Base-by-base conservation (phyloP, 2,888 invertebrate species). In the Coleophora flavipennella region DNA sequence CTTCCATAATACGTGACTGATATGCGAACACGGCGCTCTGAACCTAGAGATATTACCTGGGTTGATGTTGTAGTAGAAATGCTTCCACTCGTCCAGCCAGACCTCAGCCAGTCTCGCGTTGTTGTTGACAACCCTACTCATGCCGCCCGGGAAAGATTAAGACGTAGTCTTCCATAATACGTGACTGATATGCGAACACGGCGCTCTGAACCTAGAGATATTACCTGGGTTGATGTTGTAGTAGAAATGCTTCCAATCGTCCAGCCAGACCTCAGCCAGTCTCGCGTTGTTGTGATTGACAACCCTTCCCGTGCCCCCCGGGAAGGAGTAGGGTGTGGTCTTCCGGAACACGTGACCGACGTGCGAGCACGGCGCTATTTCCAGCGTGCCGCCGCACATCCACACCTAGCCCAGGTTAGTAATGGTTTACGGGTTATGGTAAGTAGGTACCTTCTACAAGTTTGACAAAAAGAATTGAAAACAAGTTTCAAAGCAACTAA, bases 81-180 rank as follows among this genome's bases (percentile, higher is more conserved):
- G 93, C 90, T 96, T 96, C 94, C 98, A 98, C 71, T 97, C 96
- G 88, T 99, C 99, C 86, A 99, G 92, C 99, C 99, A 99, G 63
- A 99, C 99, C 83, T 97, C 96, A 53, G 97, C 98, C 67, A 98
- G 93, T 60, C 99, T 91, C 74, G 97, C 96, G 86, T 97, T 97
- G 91, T 99, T 99, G 88, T 98, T 96, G 83, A 99, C 98, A 72
- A 98, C 96, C 69, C 92, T 92, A 85, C 94, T 93, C 62, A 96
- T 96, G 68, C 97, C 98, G 62, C 97, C 99, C 41, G 99, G 99
- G 90, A 99, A 97, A 59, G 96, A 94, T 86, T 99, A 99, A 40
- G 99, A 99, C 56, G 98, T 97, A 59, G 95, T 94, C 88, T 96
- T n/a, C n/a, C n/a, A n/a, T n/a, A n/a, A n/a, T n/a, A n/a, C n/a